Conservation (phyloP, 64 coral and sea anemone species). For the Montipora foliosa region DNA sequence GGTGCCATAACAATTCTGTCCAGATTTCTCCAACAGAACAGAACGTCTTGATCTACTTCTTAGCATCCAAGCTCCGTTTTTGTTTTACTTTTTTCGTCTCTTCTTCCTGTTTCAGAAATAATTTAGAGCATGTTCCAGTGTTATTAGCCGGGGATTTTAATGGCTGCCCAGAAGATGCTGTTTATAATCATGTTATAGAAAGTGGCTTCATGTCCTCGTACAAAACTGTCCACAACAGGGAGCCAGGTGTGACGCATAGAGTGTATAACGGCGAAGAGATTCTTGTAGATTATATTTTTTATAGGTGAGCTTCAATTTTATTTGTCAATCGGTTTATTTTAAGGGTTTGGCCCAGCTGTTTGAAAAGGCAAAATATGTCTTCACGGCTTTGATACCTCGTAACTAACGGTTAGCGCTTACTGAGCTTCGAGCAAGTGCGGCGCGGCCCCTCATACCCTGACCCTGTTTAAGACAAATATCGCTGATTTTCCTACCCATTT, state of each 20-base stretch:
- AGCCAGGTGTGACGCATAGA: constrained; percentile 89
- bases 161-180: constrained; percentile 75
- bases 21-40: no score
- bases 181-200: constrained; percentile 78
- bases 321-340: no score
- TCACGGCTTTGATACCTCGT: no score
- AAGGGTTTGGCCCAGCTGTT: no score
- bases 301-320: constrained; percentile 59
- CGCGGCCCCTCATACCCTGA: no score
- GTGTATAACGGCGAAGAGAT: constrained; percentile 80
- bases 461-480: no score
- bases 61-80: background rate
- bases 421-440: no score
- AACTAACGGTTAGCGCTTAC: no score
- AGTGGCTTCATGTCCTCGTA: constrained; percentile 86
- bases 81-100: background rate
- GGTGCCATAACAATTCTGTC: no score
- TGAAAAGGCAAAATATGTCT: no score
- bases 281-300: constrained; percentile 98
- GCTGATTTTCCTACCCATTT: no score
- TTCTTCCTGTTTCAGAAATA: constrained; percentile 59
- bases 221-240: constrained; percentile 83
- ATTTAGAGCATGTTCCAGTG: constrained; percentile 74
- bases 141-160: constrained; percentile 96
- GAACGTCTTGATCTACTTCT: no score